phyloP scores from a whole-genome alignment of 2,888 invertebrate species.

The Polydrusus cervinus region DNA sequence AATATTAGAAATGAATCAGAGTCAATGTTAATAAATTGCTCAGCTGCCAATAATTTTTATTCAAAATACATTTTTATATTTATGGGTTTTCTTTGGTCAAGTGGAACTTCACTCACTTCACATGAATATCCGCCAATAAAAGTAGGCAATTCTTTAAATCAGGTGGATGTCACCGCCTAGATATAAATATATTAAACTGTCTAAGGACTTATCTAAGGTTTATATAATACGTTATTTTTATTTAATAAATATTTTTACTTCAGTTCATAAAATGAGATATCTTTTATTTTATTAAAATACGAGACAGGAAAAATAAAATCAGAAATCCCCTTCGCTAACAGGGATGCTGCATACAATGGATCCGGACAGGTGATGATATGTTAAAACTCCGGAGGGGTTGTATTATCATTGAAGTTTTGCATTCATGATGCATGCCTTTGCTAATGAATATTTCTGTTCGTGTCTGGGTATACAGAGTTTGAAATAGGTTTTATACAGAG shows the following conservation, averaged over 20 bases:
- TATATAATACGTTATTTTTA: not conserved
- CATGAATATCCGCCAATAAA: no score
- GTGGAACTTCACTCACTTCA: no score
- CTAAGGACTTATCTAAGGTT: no score
- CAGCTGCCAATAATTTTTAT: no score
- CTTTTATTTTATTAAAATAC: not conserved
- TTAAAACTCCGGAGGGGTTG: constrained; percentile 32
- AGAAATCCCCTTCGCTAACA: constrained; percentile 21
- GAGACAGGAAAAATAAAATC: not conserved
- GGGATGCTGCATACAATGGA: constrained; percentile 34
- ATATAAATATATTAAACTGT: no score
- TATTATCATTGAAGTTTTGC: constrained; percentile 38
- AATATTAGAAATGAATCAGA: no score
- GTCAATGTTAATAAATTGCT: no score
- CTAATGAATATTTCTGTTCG: constrained; percentile 40
- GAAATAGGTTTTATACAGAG: not conserved
- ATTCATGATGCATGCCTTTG: constrained; percentile 27
- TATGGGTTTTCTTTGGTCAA: no score
- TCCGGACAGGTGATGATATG: constrained; percentile 43
- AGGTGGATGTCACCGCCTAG: no score
- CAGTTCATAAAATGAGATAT: not conserved
- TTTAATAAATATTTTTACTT: not conserved
- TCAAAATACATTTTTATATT: no score
- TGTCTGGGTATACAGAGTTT: constrained; percentile 14
- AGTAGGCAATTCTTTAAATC: no score